Conservation (phyloP, 2,888 invertebrate genomes). For the Apoda limacodes region DNA sequence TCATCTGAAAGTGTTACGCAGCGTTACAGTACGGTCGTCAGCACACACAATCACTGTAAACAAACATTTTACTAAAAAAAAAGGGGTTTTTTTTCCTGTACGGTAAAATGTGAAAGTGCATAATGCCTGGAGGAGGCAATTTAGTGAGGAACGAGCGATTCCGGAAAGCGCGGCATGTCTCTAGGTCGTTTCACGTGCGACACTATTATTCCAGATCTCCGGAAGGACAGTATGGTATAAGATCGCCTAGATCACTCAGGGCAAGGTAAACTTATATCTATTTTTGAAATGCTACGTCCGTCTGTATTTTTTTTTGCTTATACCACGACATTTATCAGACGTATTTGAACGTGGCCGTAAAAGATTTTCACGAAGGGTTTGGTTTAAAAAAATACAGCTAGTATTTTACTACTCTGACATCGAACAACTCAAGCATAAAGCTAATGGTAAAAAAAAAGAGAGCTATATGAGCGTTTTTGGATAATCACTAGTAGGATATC, state of each 20-base stretch:
- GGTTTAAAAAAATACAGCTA: no score
- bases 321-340: no score
- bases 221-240: slow-evolving; percentile 29
- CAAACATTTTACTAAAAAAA: slow-evolving; percentile 11
- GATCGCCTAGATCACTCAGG: slow-evolving; percentile 23
- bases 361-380: no score
- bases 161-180: slow-evolving; percentile 38
- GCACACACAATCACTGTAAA: slow-evolving; percentile 23
- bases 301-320: no score
- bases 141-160: slow-evolving; percentile 39
- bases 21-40: slow-evolving; percentile 31
- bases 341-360: no score
- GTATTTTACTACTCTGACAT: no score
- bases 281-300: no score
- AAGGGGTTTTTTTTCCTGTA: slow-evolving; percentile 13
- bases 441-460: no score
- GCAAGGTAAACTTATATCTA: no score
- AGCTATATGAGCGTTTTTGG: no score
- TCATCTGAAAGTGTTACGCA: slow-evolving; percentile 38
- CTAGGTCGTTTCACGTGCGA: slow-evolving; percentile 38
- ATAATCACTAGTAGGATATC: no score
- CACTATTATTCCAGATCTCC: slow-evolving; percentile 50
- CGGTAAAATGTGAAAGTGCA: slow-evolving; percentile 34
- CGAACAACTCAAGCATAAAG: no score
- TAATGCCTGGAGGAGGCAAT: slow-evolving; percentile 47